These are phyloP conservation scores for Mesocricetus auratus DNA, from an alignment of 2,113 vertebrate genomes.

Conservation along the genomic window DNA sequence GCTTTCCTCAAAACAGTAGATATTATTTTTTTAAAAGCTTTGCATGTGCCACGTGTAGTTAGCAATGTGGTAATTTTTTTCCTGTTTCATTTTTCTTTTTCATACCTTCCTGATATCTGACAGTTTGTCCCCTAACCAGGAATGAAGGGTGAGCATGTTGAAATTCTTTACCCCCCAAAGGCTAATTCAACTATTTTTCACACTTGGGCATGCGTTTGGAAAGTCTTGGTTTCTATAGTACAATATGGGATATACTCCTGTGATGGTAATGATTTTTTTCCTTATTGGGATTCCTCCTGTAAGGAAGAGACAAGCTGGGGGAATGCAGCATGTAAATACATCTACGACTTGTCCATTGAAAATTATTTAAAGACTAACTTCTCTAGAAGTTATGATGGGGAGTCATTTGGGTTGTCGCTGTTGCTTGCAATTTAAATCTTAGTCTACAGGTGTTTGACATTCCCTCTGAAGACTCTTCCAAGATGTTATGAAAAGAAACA, in stretches of 20 bases:
- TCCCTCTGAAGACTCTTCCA: not conserved
- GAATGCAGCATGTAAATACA: not conserved
- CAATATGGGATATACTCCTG: not conserved
- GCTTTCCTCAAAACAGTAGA: not conserved
- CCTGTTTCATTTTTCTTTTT: not conserved
- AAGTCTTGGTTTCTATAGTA: not conserved
- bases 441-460: not conserved
- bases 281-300: not conserved
- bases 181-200: not conserved
- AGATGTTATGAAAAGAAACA: not conserved
- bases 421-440: not conserved
- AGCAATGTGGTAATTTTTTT: not conserved
- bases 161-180: not conserved
- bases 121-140: not conserved
- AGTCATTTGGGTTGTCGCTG: not conserved
- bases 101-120: not conserved
- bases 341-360: not conserved
- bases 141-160: not conserved
- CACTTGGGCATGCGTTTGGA: not conserved
- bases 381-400: not conserved
- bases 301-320: not conserved
- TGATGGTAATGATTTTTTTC: not conserved
- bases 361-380: not conserved
- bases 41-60: constrained; percentile 41
- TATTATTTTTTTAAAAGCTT: constrained; percentile 14